Conservation (phyloP, 1,140 invertebrate genomes). For the Nixonia krombeini region DNA sequence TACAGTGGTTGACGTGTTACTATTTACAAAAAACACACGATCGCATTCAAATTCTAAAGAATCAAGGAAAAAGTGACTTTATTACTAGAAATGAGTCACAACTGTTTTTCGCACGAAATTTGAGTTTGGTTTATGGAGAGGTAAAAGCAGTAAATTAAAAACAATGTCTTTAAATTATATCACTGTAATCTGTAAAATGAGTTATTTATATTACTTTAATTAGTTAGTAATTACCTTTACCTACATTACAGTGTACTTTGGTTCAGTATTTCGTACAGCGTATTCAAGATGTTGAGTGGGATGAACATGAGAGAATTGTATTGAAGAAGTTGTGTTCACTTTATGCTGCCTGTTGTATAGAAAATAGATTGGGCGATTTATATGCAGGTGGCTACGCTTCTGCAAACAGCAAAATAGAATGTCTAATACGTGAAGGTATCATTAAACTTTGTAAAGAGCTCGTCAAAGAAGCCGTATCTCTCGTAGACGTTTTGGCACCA, state of each 20-base stretch:
- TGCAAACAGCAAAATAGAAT: conserved; percentile 72
- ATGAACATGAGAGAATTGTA: conserved; percentile 71
- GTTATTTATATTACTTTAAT: too few relatives aligned
- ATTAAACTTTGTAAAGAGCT: conserved; percentile 79
- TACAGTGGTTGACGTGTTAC: conserved; percentile 89
- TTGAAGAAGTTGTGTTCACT: conserved; percentile 78
- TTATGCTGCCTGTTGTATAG: conserved; percentile 81
- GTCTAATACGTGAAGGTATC: conserved; percentile 76
- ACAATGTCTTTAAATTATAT: background rate
- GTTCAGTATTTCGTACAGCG: conserved; percentile 34
- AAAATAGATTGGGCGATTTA: conserved; percentile 82
- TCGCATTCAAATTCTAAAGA: conserved; percentile 74
- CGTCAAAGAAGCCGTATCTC: conserved; percentile 86
- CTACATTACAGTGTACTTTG: conserved; percentile 24
- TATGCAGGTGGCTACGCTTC: conserved; percentile 81
- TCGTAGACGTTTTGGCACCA: conserved; percentile 88
- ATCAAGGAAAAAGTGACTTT: conserved; percentile 77
- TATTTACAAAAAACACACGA: conserved; percentile 79
- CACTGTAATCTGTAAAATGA: too few relatives aligned
- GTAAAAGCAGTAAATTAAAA: too few relatives aligned
- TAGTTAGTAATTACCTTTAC: too few relatives aligned
- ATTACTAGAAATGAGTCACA: conserved; percentile 85
- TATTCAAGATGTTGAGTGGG: conserved; percentile 69
- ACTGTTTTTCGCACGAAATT: conserved; percentile 82
- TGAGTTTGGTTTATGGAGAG: conserved; percentile 85